phyloP scores from a whole-genome alignment of 2,888 invertebrate genomes.

The Acrobasis suavella region DNA sequence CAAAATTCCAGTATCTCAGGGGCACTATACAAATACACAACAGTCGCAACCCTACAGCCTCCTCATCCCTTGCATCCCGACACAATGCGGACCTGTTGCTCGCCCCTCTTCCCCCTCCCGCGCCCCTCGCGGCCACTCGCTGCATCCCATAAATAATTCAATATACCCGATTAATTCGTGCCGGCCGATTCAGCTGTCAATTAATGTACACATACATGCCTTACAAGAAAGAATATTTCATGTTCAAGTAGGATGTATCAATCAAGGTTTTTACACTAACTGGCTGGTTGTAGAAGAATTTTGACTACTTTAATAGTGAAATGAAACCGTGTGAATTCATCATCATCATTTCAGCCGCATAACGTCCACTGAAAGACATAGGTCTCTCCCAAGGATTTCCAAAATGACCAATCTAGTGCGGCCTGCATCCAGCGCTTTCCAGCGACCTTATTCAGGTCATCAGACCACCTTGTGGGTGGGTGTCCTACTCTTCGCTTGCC shows the following conservation, averaged over 20 bases:
- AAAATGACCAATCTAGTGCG: too few relatives aligned
- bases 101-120: slow-evolving; percentile 31
- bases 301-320: neutral
- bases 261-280: slow-evolving; percentile 27
- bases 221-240: slow-evolving; percentile 30
- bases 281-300: neutral
- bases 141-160: slow-evolving; percentile 77
- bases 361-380: too few relatives aligned
- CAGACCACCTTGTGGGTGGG: too few relatives aligned
- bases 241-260: slow-evolving; percentile 32
- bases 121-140: slow-evolving; percentile 47
- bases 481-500: too few relatives aligned
- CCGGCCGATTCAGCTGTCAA: slow-evolving; percentile 77
- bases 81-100: slow-evolving; percentile 76
- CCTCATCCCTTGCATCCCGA: slow-evolving; percentile 70
- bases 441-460: too few relatives aligned
- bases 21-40: neutral
- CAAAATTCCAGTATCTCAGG: neutral
- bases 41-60: slow-evolving; percentile 48
- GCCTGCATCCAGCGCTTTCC: too few relatives aligned
- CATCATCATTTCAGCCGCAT: too few relatives aligned
- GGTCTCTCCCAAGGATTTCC: too few relatives aligned
- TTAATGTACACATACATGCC: slow-evolving; percentile 53
- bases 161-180: slow-evolving; percentile 73
- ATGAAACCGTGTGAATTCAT: too few relatives aligned